Evolutionary conservation across 2,113 vertebrate species (phyloP).

Genomic region (Xiphophorus maculatus): DNA sequence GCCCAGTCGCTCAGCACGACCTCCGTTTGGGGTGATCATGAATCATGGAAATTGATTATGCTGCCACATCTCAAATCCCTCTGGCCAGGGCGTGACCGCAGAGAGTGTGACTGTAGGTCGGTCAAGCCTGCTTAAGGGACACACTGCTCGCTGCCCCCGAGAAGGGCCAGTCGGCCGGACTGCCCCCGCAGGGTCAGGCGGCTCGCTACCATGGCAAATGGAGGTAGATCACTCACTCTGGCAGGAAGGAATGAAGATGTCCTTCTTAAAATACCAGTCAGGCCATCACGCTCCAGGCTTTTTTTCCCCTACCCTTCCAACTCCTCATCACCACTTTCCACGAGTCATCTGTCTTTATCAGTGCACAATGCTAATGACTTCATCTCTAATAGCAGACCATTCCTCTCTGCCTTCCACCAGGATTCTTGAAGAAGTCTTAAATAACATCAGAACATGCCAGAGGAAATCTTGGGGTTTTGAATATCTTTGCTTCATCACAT

Average conservation of each 20-base stretch:
- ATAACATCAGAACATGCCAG: slow-evolving; percentile 32
- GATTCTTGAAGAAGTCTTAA: slow-evolving; percentile 54
- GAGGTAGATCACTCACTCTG: slow-evolving; percentile 66
- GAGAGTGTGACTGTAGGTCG: slow-evolving; percentile 75
- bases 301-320: slow-evolving; percentile 33
- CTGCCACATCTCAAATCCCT: slow-evolving; percentile 78
- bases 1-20: slow-evolving; percentile 54
- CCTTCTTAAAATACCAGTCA: slow-evolving; percentile 62
- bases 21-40: slow-evolving; percentile 66
- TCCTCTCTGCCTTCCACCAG: slow-evolving; percentile 26
- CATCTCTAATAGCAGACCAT: slow-evolving; percentile 22
- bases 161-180: slow-evolving; percentile 52
- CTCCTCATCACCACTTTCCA: slow-evolving; percentile 56
- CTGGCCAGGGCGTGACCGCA: slow-evolving; percentile 67
- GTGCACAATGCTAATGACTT: slow-evolving; percentile 43
- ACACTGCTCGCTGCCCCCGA: slow-evolving; percentile 56
- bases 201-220: slow-evolving; percentile 69
- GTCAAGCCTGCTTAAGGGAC: slow-evolving; percentile 78
- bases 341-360: slow-evolving; percentile 67
- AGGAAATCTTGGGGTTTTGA: slow-evolving; percentile 40
- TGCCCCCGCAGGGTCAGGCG: slow-evolving; percentile 67
- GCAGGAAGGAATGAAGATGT: slow-evolving; percentile 76
- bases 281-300: slow-evolving; percentile 21
- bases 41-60: slow-evolving; percentile 80
- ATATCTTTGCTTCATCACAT: slow-evolving; percentile 56